phyloP scores from a whole-genome alignment of 2,797 vertebrate species.

The Ctenopoma multispine region DNA sequence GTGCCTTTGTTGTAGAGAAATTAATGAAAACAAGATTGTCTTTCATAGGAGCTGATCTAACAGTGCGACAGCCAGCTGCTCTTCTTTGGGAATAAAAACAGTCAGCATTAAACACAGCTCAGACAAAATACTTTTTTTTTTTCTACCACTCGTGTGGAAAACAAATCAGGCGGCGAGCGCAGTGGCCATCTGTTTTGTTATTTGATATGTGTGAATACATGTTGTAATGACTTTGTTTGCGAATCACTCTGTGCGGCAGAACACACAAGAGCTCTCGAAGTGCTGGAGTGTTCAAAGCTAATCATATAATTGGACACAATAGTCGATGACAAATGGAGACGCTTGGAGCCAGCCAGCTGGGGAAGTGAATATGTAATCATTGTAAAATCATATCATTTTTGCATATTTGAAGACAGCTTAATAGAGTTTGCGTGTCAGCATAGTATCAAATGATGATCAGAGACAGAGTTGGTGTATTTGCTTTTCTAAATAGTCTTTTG shows the following conservation, averaged over 20 bases:
- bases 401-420: constrained; percentile 99
- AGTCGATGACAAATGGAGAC: constrained; percentile 99
- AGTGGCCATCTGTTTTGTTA: constrained; percentile 99
- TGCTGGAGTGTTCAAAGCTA: constrained; percentile 99
- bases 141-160: constrained; percentile 95
- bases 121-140: constrained; percentile 95
- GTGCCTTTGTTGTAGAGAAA: constrained; percentile 99
- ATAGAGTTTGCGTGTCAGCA: constrained; percentile 96
- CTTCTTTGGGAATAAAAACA: constrained; percentile 98
- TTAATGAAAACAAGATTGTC: constrained; percentile 99
- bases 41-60: constrained; percentile 99
- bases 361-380: constrained; percentile 99
- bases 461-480: constrained; percentile 74
- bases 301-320: constrained; percentile 99
- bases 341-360: constrained; percentile 99
- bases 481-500: constrained; percentile 73
- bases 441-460: constrained; percentile 86
- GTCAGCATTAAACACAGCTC: constrained; percentile 99
- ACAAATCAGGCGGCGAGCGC: constrained; percentile 97
- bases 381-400: constrained; percentile 99
- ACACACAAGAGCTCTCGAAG: constrained; percentile 99
- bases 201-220: constrained; percentile 99
- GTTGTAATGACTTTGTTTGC: constrained; percentile 99
- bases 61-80: constrained; percentile 99
- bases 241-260: constrained; percentile 98